Conservation (phyloP, 1,140 invertebrate genomes). For the Drosophila pseudoananassae region DNA sequence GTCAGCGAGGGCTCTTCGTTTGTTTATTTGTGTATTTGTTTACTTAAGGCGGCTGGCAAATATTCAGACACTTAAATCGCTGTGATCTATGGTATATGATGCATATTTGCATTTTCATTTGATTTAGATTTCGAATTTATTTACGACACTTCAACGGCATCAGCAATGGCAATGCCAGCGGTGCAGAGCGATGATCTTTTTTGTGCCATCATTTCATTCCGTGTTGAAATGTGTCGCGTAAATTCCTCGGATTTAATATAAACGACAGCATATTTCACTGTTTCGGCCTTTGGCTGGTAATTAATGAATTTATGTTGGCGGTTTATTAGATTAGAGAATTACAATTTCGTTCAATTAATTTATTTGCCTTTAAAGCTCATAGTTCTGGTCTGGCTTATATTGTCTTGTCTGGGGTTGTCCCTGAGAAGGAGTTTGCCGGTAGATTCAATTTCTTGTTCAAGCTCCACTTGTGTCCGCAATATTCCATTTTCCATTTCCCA, state of each 20-base stretch:
- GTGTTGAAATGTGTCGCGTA: constrained; percentile 25
- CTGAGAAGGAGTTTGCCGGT: constrained; percentile 13
- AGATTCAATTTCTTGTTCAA: constrained; percentile 38
- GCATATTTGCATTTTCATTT: constrained; percentile 5
- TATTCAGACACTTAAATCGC: constrained; percentile 64
- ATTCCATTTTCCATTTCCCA: constrained; percentile 19
- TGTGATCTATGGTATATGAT: constrained; percentile 51
- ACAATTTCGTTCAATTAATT: constrained; percentile 11
- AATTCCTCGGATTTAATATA: constrained; percentile 13
- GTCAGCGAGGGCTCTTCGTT: constrained; percentile 34
- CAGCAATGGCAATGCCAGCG: constrained; percentile 14
- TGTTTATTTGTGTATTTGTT: constrained; percentile 57
- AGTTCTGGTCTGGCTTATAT: neutral
- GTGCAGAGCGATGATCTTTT: constrained; percentile 22
- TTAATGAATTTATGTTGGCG: constrained; percentile 61
- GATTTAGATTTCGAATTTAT: constrained; percentile 29
- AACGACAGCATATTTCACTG: constrained; percentile 11
- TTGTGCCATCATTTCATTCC: constrained; percentile 22
- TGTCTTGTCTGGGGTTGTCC: constrained; percentile 1
- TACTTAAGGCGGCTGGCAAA: constrained; percentile 54
- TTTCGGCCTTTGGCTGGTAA: constrained; percentile 36
- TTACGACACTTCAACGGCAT: constrained; percentile 49
- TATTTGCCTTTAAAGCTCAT: neutral
- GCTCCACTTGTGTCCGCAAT: constrained; percentile 40
- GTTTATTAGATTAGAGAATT: constrained; percentile 46